Conservation (phyloP, 2,797 vertebrate species). For the Spatula versicolor region DNA sequence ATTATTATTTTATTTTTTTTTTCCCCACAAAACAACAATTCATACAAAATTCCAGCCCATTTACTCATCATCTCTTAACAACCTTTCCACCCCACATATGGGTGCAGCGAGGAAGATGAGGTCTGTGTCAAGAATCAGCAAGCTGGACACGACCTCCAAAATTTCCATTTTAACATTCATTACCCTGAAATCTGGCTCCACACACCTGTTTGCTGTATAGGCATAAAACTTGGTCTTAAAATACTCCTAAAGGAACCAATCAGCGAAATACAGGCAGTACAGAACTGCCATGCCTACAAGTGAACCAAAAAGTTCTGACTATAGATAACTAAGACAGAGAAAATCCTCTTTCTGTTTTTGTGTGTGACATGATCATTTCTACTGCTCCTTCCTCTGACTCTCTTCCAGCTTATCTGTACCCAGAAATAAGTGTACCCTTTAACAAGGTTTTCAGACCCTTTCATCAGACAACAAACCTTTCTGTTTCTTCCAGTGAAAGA, state of each 20-base stretch:
- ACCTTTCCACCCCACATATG: not conserved
- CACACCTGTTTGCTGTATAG: not conserved
- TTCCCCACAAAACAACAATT: not conserved
- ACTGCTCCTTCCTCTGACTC: not conserved
- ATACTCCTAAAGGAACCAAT: not conserved
- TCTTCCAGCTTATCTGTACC: not conserved
- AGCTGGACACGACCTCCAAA: accelerated
- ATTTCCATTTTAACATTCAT: not conserved
- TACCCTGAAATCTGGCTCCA: not conserved
- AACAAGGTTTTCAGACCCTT: not conserved
- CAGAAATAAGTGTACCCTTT: not conserved
- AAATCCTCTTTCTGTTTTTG: not conserved
- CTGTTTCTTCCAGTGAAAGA: not conserved
- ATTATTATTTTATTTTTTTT: not conserved
- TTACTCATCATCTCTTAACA: not conserved
- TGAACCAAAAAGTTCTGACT: not conserved
- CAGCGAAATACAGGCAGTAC: not conserved
- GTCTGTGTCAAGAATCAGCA: not conserved
- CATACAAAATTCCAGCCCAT: not conserved
- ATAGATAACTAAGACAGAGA: not conserved
- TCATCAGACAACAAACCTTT: not conserved
- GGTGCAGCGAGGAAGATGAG: not conserved
- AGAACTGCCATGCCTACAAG: accelerated
- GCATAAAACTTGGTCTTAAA: not conserved
- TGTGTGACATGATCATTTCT: not conserved